These are phyloP conservation scores for Octodonta nipae DNA, from an alignment of 2,888 invertebrate species.

Conservation along the genomic window DNA sequence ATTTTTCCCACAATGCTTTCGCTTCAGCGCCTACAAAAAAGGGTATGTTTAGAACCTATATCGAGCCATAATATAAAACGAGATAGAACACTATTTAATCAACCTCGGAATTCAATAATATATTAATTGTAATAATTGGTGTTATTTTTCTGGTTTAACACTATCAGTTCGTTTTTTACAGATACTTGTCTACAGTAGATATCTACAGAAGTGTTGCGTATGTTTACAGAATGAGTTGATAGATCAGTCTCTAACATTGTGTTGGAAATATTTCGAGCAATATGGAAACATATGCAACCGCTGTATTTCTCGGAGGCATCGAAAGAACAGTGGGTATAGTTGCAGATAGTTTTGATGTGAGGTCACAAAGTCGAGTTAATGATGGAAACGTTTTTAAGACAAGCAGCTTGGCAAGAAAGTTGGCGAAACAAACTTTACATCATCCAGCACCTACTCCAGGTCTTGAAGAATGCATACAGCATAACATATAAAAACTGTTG, in stretches of 20 bases:
- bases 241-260: not conserved
- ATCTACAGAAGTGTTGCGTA: conserved; percentile 13
- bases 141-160: conserved; percentile 2
- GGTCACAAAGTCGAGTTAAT: not conserved
- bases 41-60: conserved; percentile 1
- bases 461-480: not conserved
- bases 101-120: too few relatives aligned
- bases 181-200: conserved; percentile 7
- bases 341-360: too few relatives aligned
- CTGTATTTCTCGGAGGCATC: not conserved
- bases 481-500: too few relatives aligned
- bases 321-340: not conserved
- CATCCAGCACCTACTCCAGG: not conserved
- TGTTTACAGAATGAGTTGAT: conserved; percentile 8
- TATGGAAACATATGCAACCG: conserved; percentile 1
- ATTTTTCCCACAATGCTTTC: conserved; percentile 7
- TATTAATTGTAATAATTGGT: too few relatives aligned
- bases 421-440: not conserved
- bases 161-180: too few relatives aligned
- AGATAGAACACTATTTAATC: conserved; percentile 1
- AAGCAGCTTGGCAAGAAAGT: not conserved
- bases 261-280: not conserved
- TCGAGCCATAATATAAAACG: not conserved
- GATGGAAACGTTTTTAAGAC: not conserved
- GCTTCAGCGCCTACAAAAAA: conserved; percentile 7